Conservation (phyloP, 2,888 invertebrate species). For the Cryptus viduatorius region DNA sequence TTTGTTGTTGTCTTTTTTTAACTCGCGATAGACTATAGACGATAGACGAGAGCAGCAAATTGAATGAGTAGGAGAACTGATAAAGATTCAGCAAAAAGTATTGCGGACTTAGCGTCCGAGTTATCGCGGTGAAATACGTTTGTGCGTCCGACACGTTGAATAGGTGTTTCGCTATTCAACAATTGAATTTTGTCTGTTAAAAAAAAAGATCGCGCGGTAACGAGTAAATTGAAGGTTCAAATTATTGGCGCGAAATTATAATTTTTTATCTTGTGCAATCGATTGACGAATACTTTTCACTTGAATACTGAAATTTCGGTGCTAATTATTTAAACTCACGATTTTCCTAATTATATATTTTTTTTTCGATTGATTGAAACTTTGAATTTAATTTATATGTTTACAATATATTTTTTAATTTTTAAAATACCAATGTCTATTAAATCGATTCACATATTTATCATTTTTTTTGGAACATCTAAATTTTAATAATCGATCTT, state of each 20-base stretch:
- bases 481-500: background rate
- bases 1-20: background rate
- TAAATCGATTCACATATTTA: background rate
- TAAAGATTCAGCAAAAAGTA: slow-evolving; percentile 40
- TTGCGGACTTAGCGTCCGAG: background rate
- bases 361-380: background rate
- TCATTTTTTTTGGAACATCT: background rate
- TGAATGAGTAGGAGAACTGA: slow-evolving; percentile 38
- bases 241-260: background rate
- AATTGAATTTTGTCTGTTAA: background rate
- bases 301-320: background rate
- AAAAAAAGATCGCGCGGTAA: background rate
- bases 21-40: slow-evolving; percentile 28
- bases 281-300: background rate
- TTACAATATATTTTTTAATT: background rate
- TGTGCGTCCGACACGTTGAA: background rate
- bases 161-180: slow-evolving; percentile 1
- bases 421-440: background rate
- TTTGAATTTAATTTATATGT: background rate
- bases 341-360: background rate
- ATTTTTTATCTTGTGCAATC: background rate
- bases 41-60: slow-evolving; percentile 1
- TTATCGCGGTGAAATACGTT: slow-evolving; percentile 11
- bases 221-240: background rate
- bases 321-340: background rate